These are phyloP conservation scores for Tholera decimalis DNA, from an alignment of 2,888 invertebrate genomes.

Conservation along the genomic window DNA sequence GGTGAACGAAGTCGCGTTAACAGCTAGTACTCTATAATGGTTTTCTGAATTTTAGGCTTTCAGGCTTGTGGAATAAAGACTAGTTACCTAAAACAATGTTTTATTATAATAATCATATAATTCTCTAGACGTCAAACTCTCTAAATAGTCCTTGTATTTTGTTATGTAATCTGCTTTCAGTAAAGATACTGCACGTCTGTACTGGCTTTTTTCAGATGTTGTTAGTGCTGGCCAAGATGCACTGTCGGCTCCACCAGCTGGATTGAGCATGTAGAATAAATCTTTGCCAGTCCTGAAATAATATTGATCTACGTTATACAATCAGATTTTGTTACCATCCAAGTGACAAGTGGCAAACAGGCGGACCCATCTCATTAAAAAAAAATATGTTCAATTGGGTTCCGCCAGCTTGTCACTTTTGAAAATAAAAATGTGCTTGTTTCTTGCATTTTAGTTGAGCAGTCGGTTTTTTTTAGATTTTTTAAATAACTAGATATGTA, in stretches of 20 bases:
- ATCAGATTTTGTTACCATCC: neutral
- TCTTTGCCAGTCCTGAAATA: constrained; percentile 78
- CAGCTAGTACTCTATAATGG: no score
- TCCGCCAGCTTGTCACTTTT: no score
- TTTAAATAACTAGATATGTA: no score
- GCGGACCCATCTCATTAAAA: no score
- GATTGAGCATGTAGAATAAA: constrained; percentile 75
- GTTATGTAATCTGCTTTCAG: constrained; percentile 81
- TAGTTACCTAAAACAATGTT: constrained; percentile 46
- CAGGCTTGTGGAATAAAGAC: no score
- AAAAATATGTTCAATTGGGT: no score
- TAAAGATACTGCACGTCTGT: constrained; percentile 71
- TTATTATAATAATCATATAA: constrained; percentile 79
- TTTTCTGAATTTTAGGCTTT: no score
- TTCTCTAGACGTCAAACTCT: constrained; percentile 76
- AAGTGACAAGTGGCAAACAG: no score
- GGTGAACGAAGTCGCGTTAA: no score
- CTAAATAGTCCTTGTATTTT: constrained; percentile 80
- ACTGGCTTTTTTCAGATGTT: constrained; percentile 70
- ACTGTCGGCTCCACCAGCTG: constrained; percentile 54
- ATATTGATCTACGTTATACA: constrained; percentile 1
- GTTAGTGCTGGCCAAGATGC: constrained; percentile 72
- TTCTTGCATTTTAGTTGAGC: no score
- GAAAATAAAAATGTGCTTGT: no score
- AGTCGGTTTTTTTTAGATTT: no score